Evolutionary conservation across 2,888 invertebrate species (phyloP).

Genomic region (Cryptosula pallasiana): DNA sequence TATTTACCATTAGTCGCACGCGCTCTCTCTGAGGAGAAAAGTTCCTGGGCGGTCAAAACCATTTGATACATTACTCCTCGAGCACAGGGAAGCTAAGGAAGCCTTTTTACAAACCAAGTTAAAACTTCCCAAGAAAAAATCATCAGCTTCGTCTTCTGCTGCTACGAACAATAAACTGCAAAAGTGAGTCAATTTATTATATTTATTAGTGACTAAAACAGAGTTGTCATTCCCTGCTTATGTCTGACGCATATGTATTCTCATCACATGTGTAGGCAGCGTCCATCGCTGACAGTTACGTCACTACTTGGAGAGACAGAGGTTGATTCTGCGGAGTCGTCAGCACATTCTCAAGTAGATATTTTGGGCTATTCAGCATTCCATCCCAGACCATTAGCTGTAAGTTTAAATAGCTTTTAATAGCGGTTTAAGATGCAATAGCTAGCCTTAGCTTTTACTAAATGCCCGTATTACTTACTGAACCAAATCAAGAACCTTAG

Average conservation of each 20-base stretch:
- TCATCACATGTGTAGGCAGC: not conserved
- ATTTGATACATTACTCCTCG: slow-evolving; percentile 70
- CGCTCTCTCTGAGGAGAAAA: slow-evolving; percentile 65
- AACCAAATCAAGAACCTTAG: too few species aligned
- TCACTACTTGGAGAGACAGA: not conserved
- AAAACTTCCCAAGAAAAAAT: not conserved
- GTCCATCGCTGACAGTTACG: slow-evolving; percentile 7
- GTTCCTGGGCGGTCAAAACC: slow-evolving; percentile 68
- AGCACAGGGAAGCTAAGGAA: slow-evolving; percentile 67
- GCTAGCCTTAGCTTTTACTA: too few species aligned
- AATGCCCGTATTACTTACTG: too few species aligned
- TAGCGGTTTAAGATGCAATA: too few species aligned
- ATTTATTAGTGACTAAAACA: too few species aligned
- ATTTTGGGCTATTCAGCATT: slow-evolving; percentile 31
- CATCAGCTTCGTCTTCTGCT: not conserved
- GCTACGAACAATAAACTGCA: slow-evolving; percentile 35
- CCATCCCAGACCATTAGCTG: slow-evolving; percentile 47
- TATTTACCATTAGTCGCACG: slow-evolving; percentile 54
- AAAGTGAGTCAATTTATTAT: slow-evolving; percentile 36
- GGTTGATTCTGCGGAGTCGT: not conserved
- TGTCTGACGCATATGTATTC: too few species aligned
- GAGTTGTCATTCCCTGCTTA: too few species aligned
- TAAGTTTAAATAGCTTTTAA: too few species aligned
- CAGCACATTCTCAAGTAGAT: not conserved
- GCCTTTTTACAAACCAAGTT: slow-evolving; percentile 29